These are phyloP conservation scores for Lacanobia wlatinum DNA, from an alignment of 2,888 invertebrate species.

Conservation along the genomic window DNA sequence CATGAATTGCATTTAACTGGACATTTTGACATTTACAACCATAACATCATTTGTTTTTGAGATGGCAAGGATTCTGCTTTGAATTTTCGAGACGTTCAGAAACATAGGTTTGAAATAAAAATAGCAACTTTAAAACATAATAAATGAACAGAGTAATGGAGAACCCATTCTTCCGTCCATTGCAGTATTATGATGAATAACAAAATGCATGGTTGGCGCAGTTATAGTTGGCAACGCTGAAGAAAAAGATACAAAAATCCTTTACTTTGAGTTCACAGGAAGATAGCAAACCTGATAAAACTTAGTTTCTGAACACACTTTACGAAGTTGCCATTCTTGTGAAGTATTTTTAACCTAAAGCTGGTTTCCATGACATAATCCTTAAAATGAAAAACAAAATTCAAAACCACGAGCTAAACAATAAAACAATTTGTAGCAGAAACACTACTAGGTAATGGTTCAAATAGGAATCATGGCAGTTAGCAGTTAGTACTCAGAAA, in stretches of 20 bases:
- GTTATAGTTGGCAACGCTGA: no score
- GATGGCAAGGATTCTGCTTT: slow-evolving; percentile 43
- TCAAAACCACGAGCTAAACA: no score
- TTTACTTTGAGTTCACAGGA: not conserved
- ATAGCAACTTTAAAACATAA: not conserved
- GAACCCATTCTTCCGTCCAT: not conserved
- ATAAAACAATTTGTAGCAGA: no score
- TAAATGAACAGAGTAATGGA: not conserved
- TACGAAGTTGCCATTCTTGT: not conserved
- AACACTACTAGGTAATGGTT: no score
- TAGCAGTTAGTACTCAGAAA: no score
- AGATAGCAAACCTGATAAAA: rapidly evolving
- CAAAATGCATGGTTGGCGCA: no score
- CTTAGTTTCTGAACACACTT: no score
- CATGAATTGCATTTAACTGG: slow-evolving; percentile 68
- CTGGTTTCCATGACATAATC: not conserved
- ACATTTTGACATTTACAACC: slow-evolving; percentile 60
- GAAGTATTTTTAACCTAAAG: not conserved
- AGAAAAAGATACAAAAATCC: not conserved
- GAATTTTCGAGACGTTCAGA: slow-evolving; percentile 20
- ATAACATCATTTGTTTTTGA: slow-evolving; percentile 53
- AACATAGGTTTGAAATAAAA: rapidly evolving
- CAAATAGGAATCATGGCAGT: no score
- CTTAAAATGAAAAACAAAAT: no score
- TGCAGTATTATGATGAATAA: no score